Evolutionary conservation across 2,113 vertebrate species (phyloP), one percentile per base, ranked within the genome.

Genomic region (Periophthalmodon schlosseri): DNA sequence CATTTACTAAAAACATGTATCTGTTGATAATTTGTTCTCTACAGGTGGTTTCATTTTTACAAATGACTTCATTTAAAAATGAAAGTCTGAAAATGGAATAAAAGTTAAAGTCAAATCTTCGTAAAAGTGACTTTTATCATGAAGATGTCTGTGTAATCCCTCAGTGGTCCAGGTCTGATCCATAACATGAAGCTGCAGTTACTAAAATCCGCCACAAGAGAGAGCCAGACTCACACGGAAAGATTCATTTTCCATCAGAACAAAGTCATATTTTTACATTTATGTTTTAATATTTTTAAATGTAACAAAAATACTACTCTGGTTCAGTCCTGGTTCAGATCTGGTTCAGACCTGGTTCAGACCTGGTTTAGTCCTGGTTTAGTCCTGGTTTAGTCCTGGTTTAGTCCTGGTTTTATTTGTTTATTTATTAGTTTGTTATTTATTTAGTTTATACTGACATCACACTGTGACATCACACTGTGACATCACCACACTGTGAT

Each of bases 181-280:
- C n/a, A n/a, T n/a, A n/a, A n/a, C n/a, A n/a, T n/a, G n/a, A 33
- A 61, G 24, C 58, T 33, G 24, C 58, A 61, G 58, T 61, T 61
- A 24, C 58, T 33, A 24, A 33, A 33, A 61, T 0, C 0, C 24
- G 15, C 24, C 58, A 61, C 58, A 14, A 28, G 58, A 61, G 14
- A 24, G 58, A 33, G 24, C 4, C 24, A 54, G 50, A 20, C 15
- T 52, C 15, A 3, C 5, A 52, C 16, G 20, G 39, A 44, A 44
- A 44, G 39, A 44, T 44, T 44, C 0, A 44, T 2, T 44, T 7
- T 44, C 10, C 7, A 11, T 10, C 9, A 44, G 7, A 44, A 44
- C 39, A 10, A 44, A 8, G 7, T 10, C 9, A 44, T 44, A 44
- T 44, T 44, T 10, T 11, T 5, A 7, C 5, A 44, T 8, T 10